phyloP scores from a whole-genome alignment of 2,113 vertebrate species.

The Tupaia chinensis region DNA sequence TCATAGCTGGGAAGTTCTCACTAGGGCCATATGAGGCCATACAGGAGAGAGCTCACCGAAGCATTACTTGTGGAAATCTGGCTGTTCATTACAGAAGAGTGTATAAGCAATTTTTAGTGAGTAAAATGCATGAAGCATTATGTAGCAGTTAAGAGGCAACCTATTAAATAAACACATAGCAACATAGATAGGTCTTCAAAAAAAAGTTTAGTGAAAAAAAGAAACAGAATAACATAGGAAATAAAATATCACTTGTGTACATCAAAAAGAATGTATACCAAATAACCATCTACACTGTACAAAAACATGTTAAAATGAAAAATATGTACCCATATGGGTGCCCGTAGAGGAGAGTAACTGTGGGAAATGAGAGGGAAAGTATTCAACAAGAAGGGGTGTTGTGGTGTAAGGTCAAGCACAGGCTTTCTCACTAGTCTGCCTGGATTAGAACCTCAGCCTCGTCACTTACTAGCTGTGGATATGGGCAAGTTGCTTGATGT shows the following conservation, averaged over 20 bases:
- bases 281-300: neutral
- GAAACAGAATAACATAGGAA: neutral
- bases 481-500: neutral
- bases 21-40: neutral
- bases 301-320: constrained; percentile 37
- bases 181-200: neutral
- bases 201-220: neutral
- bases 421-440: neutral
- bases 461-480: neutral
- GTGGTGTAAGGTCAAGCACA: neutral
- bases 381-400: neutral
- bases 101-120: neutral
- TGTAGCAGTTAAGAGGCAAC: neutral
- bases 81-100: neutral
- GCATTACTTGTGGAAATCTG: neutral
- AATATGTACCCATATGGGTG: neutral
- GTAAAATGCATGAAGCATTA: neutral
- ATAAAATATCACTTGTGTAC: neutral
- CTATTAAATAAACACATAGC: neutral
- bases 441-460: neutral
- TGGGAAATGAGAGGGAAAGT: neutral
- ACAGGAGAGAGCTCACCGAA: neutral
- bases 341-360: neutral
- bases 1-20: neutral
- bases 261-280: neutral